Evolutionary conservation across 2,113 vertebrate genomes (phyloP), one percentile per base, ranked within the genome.

Genomic region (Nyctereutes procyonoides): DNA sequence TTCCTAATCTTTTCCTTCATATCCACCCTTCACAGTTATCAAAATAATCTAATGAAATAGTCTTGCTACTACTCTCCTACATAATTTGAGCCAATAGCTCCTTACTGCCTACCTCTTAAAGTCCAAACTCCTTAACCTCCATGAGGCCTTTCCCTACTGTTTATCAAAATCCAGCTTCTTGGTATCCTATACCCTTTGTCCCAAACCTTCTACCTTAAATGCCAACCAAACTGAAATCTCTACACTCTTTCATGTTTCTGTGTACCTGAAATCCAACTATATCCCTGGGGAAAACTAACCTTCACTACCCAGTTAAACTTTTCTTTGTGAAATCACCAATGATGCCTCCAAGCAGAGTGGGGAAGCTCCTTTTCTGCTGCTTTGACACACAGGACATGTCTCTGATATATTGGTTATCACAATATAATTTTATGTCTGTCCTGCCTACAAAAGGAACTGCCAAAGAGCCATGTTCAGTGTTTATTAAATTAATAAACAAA

Each of bases 401-500:
- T 93, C 43, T 69, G 76, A 13, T 79, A 24, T 5, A 73, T 10
- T 12, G 63, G 58, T 58, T 73, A 55, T 13, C 67, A 48, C 4
- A 15, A 58, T 30, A 16, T 4, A 96, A 91, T 16, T 62, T 77
- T 56, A n/a, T 30, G 3, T 73, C 74, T 90, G 30, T 65, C 35
- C 89, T 91, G 77, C 89, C 71, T 85, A 65, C n/a, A 71, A 76
- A 13, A 83, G 60, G 4, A 76, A 92, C 24, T 80, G 20, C 48
- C 26, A 90, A 26, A 48, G 1, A 73, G 65, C 35, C 62, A 19
- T 32, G 3, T 16, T 74, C 83, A 43, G 0, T 35, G 65, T 30
- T 76, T 81, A 58, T 62, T 94, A 82, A 90, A n/a, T 88, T 77
- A 93, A 80, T 16, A 90, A 93, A 69, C 19, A 88, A 62, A 58